Evolutionary conservation across 1,140 invertebrate genomes (phyloP).

Genomic region (Pristionchus pacificus): DNA sequence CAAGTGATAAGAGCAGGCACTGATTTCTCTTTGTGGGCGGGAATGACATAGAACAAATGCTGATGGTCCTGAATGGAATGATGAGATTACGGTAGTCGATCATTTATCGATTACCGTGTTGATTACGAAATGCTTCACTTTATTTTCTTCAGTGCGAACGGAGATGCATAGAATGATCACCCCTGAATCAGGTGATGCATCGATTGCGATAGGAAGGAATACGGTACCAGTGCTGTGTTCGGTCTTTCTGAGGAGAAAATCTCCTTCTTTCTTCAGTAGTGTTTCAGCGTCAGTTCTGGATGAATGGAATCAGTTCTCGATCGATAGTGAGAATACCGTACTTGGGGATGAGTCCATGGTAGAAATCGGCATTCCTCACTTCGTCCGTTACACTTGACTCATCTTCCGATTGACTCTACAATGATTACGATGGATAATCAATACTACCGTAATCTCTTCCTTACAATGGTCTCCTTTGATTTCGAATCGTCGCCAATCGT

Average conservation of each 20-base stretch:
- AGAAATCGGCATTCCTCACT: conserved; percentile 34
- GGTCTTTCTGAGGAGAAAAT: conserved; percentile 34
- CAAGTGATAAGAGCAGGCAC: conserved; percentile 32
- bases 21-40: conserved; percentile 26
- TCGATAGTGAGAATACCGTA: no score
- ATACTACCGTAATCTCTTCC: no score
- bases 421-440: no score
- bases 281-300: conserved; percentile 33
- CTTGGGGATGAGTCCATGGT: no score
- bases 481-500: no score
- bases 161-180: conserved; percentile 26
- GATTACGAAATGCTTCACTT: conserved; percentile 33
- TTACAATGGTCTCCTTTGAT: no score
- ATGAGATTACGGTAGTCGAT: no score
- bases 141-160: conserved; percentile 17
- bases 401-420: no score
- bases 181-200: no score
- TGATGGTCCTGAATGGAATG: conserved; percentile 19
- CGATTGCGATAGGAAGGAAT: no score
- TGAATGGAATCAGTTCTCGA: no score
- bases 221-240: conserved; percentile 17
- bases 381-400: conserved; percentile 30
- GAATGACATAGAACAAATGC: conserved; percentile 29
- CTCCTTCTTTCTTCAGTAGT: conserved; percentile 34
- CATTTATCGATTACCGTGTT: no score